These are phyloP conservation scores for Pogonomyrmex barbatus DNA, from an alignment of 1,140 invertebrate genomes.

Conservation along the genomic window DNA sequence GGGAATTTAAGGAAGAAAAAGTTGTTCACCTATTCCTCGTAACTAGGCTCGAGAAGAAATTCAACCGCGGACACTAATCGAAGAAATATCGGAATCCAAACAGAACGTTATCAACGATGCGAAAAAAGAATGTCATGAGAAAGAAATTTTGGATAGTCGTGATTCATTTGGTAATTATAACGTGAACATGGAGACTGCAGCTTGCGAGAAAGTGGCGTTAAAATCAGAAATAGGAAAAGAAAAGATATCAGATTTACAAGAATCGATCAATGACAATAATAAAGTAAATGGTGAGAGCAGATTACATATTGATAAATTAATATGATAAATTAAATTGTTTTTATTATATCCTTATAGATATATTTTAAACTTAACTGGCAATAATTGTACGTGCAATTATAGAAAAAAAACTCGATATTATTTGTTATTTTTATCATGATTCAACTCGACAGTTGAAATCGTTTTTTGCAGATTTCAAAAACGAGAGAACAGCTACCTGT, in stretches of 20 bases:
- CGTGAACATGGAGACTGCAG: background rate
- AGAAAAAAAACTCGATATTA: background rate
- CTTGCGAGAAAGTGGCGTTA: constrained; percentile 48
- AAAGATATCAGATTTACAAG: background rate
- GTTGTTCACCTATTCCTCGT: constrained; percentile 23
- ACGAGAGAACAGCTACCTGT: background rate
- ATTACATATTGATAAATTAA: background rate
- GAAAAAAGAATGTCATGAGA: constrained; percentile 34
- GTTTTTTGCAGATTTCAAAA: constrained; percentile 28
- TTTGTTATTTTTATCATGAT: background rate
- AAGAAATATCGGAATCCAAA: constrained; percentile 63
- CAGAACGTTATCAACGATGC: constrained; percentile 33
- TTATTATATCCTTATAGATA: background rate
- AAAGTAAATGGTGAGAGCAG: background rate
- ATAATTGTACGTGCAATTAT: background rate
- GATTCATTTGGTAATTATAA: constrained; percentile 13
- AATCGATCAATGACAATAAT: background rate
- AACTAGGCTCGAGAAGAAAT: background rate
- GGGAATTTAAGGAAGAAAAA: background rate
- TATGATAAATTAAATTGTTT: constrained; percentile 3
- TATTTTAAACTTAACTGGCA: background rate
- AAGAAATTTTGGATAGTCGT: constrained; percentile 55
- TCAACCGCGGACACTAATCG: constrained; percentile 41
- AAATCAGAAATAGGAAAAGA: constrained; percentile 25
- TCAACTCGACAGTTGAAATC: background rate